phyloP scores from a whole-genome alignment of 2,113 vertebrate species.

The Brachionichthys hirsutus region DNA sequence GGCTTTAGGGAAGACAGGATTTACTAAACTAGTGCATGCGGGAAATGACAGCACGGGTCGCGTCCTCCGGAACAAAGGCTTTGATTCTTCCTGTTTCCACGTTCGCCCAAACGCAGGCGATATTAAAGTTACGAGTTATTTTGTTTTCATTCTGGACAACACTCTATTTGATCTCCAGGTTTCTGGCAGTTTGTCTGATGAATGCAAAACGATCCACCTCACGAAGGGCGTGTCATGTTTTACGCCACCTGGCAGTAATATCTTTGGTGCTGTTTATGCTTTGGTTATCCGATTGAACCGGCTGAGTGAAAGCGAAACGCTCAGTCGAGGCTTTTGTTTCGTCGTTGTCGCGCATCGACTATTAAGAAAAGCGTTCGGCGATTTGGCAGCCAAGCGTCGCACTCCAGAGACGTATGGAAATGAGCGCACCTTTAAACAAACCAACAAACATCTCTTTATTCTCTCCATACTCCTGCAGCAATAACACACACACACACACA shows the following conservation, averaged over 20 bases:
- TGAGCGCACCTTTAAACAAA: constrained; percentile 22
- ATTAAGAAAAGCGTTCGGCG: too few species aligned
- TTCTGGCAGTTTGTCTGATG: too few species aligned
- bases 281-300: too few species aligned
- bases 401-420: not conserved
- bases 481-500: not conserved
- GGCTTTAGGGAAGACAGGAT: constrained; percentile 32
- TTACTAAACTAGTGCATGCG: constrained; percentile 11
- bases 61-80: not conserved
- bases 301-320: not conserved
- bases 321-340: constrained; percentile 2
- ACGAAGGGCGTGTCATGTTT: too few species aligned
- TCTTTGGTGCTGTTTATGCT: too few species aligned
- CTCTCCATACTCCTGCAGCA: not conserved
- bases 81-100: constrained; percentile 19
- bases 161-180: too few species aligned
- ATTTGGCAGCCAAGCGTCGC: constrained; percentile 2
- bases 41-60: constrained; percentile 14
- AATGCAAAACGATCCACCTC: too few species aligned
- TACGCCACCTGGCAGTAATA: too few species aligned
- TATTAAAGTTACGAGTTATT: not conserved
- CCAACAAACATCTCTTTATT: not conserved
- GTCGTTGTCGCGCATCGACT: constrained; percentile 12
- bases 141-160: too few species aligned
- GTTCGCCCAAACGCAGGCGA: not conserved